A percentile compares a stretch with the other conserved stretches of the same genome.
Evolutionary conservation across 23 tunicate genomes (phyloP).

Genomic region (Trididemnum clinides): DNA sequence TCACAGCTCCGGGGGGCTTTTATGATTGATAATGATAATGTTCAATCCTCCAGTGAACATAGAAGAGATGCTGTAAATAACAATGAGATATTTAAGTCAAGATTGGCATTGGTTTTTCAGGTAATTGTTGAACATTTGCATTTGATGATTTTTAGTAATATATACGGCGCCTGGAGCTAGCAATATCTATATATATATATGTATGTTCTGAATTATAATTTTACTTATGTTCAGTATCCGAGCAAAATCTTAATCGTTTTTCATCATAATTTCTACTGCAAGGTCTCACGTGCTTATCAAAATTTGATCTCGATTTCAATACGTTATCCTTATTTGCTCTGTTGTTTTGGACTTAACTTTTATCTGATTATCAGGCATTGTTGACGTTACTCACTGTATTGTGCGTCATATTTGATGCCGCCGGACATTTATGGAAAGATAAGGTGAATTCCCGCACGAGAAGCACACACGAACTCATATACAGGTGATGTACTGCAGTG

Average conservation of each 20-base stretch:
- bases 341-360: too few relatives aligned
- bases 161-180: too few relatives aligned
- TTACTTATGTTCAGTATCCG: too few relatives aligned
- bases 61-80: slow-evolving; percentile 35
- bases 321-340: too few relatives aligned
- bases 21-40: not conserved
- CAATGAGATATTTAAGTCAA: slow-evolving; percentile 61
- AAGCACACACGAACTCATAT: slow-evolving; percentile 67
- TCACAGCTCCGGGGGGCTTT: slow-evolving; percentile 77
- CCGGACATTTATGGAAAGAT: slow-evolving; percentile 72
- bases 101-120: slow-evolving; percentile 86
- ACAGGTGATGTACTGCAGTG: slow-evolving; percentile 41
- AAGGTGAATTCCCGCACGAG: slow-evolving; percentile 72
- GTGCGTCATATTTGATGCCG: slow-evolving; percentile 79
- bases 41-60: slow-evolving; percentile 30
- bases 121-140: slow-evolving; percentile 5
- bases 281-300: too few relatives aligned
- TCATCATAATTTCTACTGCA: not conserved
- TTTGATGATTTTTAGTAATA: not conserved
- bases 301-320: too few relatives aligned
- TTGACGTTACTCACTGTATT: slow-evolving; percentile 69
- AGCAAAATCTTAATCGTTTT: not conserved
- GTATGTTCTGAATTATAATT: too few relatives aligned
- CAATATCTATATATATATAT: too few relatives aligned
- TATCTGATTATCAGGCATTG: slow-evolving; percentile 81